Base-by-base conservation (phyloP, 2,888 invertebrate genomes). In the Molorchus minor region DNA sequence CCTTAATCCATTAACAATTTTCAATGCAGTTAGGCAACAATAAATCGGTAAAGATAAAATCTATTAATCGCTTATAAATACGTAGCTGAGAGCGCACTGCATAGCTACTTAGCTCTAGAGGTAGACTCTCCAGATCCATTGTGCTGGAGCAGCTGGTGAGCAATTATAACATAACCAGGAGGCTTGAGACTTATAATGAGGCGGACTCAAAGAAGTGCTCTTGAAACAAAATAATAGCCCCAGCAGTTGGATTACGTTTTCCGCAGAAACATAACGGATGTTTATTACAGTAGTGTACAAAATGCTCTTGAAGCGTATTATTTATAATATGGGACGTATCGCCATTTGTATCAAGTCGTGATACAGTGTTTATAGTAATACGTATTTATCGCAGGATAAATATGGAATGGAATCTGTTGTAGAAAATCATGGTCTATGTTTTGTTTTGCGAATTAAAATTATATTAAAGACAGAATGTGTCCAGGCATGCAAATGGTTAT, bases 161-260 rank as follows among this genome's bases (percentile, higher is more conserved):
- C 75, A 77, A 77, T 77, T 77, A 77, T 76, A 76, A 77, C 73
- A 71, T 76, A 70, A 71, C 71, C 70, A 54, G 63, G 60, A 65
- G 68, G 62, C 61, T 61, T 59, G 47, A 65, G 61, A 61, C 58
- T 65, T 61, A 62, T 71, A 71, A 69, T 69, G 67, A 71, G 68
- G 66, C 60, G 57, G 60, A 64, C 60, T 69, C 29, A 52, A 57
- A 64, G 61, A 56, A 61, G 56, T 43, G 56, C 56, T 29, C 58
- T 54, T 49, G 38, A 40, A 49, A 49, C 38, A 49, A 49, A 49
- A 38, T 49, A 49, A 49, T 49, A 25, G 49, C 49, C 13, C 35
- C 21, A 5, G 38, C 36, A 35, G 36, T 36, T 19, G 21, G 35
- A 19, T 12, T 16, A 21, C 21, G 17, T 17, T 45, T 38, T 49